Conservation (phyloP, 30 jellyfish, hydroid and myxozoan genomes). For the Hydractinia echinata region DNA sequence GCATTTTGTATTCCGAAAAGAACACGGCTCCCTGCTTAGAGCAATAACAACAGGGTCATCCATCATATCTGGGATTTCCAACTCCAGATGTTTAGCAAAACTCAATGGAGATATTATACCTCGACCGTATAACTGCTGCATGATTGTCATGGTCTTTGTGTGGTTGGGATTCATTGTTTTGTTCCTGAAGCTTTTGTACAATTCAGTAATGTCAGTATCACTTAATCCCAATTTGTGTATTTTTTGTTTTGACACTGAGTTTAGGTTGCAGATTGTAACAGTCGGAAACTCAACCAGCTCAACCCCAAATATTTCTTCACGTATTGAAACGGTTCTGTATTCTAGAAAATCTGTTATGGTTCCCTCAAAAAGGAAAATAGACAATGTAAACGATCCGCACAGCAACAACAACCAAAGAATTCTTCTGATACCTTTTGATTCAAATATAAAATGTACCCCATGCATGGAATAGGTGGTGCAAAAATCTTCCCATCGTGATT, state of each 20-base stretch:
- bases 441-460: constrained; percentile 8
- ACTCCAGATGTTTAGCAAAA: background rate
- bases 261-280: constrained; percentile 6
- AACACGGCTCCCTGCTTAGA: background rate
- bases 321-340: background rate
- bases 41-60: constrained; percentile 9
- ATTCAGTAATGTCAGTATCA: background rate
- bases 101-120: background rate
- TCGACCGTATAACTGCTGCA: background rate
- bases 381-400: background rate
- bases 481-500: background rate
- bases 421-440: background rate
- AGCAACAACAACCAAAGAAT: background rate
- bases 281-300: background rate
- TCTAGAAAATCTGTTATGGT: background rate
- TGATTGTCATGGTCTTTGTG: background rate
- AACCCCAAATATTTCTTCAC: background rate
- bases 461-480: background rate
- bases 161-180: background rate
- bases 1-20: background rate
- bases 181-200: background rate
- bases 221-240: background rate
- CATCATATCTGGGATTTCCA: background rate
- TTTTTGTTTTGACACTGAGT: background rate
- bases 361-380: background rate